phyloP scores from a whole-genome alignment of 2,113 vertebrate genomes.

The Hystrix cristata region DNA sequence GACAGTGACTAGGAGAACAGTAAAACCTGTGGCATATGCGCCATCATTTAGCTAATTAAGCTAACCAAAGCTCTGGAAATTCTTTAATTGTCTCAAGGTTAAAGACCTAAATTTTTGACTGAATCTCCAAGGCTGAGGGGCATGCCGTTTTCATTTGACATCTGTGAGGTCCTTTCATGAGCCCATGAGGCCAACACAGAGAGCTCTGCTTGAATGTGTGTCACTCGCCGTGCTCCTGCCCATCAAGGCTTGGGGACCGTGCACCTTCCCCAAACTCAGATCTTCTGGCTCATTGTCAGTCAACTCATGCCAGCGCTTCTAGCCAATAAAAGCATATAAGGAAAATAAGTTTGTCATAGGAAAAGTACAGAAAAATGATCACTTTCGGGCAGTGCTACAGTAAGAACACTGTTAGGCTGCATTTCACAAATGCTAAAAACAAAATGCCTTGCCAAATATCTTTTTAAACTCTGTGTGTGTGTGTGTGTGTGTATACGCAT shows the following conservation, averaged over 20 bases:
- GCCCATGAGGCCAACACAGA: slow-evolving; percentile 71
- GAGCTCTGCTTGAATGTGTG: slow-evolving; percentile 79
- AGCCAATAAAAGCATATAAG: slow-evolving; percentile 91
- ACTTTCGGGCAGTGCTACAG: slow-evolving; percentile 87
- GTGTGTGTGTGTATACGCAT: neutral
- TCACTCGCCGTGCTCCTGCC: slow-evolving; percentile 81
- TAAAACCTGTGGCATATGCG: neutral
- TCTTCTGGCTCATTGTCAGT: slow-evolving; percentile 89
- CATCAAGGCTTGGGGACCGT: slow-evolving; percentile 81
- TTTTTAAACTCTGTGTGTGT: neutral
- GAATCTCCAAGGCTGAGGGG: slow-evolving; percentile 65
- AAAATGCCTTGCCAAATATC: slow-evolving; percentile 80
- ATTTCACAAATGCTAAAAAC: slow-evolving; percentile 81
- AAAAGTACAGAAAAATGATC: slow-evolving; percentile 89
- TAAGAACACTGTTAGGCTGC: slow-evolving; percentile 86
- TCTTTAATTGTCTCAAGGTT: slow-evolving; percentile 34
- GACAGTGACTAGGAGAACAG: neutral
- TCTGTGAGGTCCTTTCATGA: slow-evolving; percentile 70
- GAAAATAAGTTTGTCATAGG: slow-evolving; percentile 91
- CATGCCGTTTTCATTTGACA: slow-evolving; percentile 62
- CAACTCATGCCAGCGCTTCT: slow-evolving; percentile 86
- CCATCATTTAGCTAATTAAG: neutral
- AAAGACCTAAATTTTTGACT: slow-evolving; percentile 43
- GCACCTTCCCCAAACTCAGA: slow-evolving; percentile 86
- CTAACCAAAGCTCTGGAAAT: neutral